Base-by-base conservation (phyloP, 2,888 invertebrate genomes). In the Rapana venosa region DNA sequence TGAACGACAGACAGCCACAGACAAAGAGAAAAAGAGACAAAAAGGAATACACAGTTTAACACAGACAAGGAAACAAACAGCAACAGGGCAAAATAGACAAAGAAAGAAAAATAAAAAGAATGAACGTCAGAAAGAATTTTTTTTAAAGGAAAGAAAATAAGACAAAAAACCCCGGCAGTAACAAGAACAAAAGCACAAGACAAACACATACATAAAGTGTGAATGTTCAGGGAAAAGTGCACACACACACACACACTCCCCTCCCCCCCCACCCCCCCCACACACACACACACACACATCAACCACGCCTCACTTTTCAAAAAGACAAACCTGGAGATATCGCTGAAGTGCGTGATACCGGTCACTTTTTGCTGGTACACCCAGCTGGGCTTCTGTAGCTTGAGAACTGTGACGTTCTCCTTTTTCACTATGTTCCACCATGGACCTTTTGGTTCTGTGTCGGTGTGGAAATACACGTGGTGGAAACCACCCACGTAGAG, bases 401-500 rank as follows among this genome's bases (percentile, higher is more conserved):
- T 79, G n/a, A 90, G 13, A 22, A 90, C 79, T 6, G 87, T 90
- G 83, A 90, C 83, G n/a, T 86, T 89, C 35, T 89, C 86, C 56
- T 30, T 36, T n/a, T 36, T 56, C 0, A 85, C n/a, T 70, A 30
- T 58, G 70, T 87, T 87, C 91, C 91, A 91, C 91, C 91, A 91
- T 22, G 22, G 13, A 4, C 91, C 91, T 26, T 22, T 61, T 0
- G 91, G 91, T 30, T 32, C 81, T 36, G 36, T 30, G 26, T 89
- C 87, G 58, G 83, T 88, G 88, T 91, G 90, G 32, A 91, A 32
- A 77, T 89, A 90, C n/a, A 91, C 91, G 22, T 66, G 77, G 32
- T 90, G 70, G 32, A 91, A 91, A 17, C 88, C 88, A 11, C 90
- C 91, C 61, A 91, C 90, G 87, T 88, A 85, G 47, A 91, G 79